Percentiles rank a stretch among this genome's conserved stretches.
These are phyloP conservation scores for Acropora yongei DNA, from an alignment of 64 coral and sea anemone species.

Conservation along the genomic window DNA sequence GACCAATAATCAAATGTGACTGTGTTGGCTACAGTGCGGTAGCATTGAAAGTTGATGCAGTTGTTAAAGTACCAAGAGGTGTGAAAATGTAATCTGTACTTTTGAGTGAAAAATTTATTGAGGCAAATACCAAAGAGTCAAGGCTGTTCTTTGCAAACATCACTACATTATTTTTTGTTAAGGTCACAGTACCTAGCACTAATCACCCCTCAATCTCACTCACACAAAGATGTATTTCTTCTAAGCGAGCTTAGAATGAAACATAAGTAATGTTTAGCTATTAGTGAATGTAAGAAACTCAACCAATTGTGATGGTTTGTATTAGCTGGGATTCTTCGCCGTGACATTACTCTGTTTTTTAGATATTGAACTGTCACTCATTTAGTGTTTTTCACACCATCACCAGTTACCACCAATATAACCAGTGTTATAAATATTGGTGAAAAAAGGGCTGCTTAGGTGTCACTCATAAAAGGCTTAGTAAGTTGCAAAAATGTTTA, in stretches of 20 bases:
- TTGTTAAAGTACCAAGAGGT: background rate
- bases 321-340: no score
- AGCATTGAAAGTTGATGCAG: slow-evolving; percentile 4
- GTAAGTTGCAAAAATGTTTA: no score
- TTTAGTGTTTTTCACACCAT: no score
- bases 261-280: no score
- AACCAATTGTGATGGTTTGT: no score
- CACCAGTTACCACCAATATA: no score
- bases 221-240: background rate
- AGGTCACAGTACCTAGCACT: background rate
- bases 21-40: background rate
- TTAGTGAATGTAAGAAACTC: no score
- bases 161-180: background rate
- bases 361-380: no score
- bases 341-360: no score
- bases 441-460: no score
- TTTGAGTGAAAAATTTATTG: background rate
- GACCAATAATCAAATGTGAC: background rate
- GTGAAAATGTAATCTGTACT: background rate
- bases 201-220: background rate
- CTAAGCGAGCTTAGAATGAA: background rate
- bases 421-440: no score
- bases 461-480: no score
- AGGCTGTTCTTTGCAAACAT: background rate
- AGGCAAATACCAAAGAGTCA: background rate